Conservation (phyloP, 2,797 vertebrate species). For the Catostomus latipinnis region DNA sequence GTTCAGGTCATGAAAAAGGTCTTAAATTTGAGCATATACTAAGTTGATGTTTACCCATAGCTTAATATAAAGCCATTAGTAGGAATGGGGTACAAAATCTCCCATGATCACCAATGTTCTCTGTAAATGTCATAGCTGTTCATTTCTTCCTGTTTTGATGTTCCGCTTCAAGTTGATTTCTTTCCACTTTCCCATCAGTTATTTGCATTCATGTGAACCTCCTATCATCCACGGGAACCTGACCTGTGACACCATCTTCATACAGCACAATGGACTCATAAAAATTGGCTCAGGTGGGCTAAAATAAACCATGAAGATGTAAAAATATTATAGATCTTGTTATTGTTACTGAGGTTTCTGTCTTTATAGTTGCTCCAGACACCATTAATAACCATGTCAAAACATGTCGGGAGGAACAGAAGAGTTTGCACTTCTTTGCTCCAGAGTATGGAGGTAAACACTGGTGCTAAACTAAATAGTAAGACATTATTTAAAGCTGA, state of each 20-base stretch:
- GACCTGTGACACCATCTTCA: conserved; percentile 99
- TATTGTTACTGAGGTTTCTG: background rate
- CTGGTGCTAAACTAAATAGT: background rate
- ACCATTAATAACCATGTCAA: conserved; percentile 99
- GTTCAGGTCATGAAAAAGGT: too few relatives aligned
- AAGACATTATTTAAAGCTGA: background rate
- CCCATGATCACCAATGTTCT: background rate
- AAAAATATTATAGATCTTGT: conserved; percentile 4
- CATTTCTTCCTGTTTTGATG: background rate
- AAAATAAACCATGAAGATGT: background rate
- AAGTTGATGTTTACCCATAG: background rate
- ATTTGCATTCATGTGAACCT: conserved; percentile 96
- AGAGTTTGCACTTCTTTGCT: conserved; percentile 98
- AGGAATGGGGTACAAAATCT: background rate
- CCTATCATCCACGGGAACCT: conserved; percentile 98
- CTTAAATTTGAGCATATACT: background rate
- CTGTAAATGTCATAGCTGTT: background rate
- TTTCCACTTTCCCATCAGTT: conserved; percentile 74
- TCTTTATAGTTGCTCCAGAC: conserved; percentile 89
- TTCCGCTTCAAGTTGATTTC: conserved; percentile 3
- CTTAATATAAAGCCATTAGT: background rate
- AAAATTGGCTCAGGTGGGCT: conserved; percentile 95
- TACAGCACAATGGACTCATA: conserved; percentile 98
- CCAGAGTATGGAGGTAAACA: conserved; percentile 93
- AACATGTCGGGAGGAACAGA: conserved; percentile 98